Conservation (phyloP, 2,113 vertebrate species). For the Phasianus colchicus region DNA sequence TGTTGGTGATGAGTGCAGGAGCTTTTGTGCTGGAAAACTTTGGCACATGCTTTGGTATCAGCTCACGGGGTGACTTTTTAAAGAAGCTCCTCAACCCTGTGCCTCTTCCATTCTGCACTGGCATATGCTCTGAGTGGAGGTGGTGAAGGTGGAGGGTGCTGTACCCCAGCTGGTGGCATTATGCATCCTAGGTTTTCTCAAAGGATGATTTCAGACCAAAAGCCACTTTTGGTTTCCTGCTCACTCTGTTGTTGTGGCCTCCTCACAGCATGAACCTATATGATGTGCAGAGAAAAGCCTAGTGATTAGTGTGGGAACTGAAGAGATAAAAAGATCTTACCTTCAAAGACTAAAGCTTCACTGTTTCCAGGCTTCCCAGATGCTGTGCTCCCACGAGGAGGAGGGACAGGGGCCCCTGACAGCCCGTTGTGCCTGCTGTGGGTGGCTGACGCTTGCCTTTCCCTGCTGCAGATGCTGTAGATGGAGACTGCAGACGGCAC, state of each 20-base stretch:
- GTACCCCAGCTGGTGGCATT: neutral
- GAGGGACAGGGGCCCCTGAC: neutral
- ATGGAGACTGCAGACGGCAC: neutral
- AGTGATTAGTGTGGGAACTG: neutral
- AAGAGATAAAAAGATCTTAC: neutral
- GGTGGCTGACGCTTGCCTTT: neutral
- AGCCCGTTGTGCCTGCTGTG: neutral
- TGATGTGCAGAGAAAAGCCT: neutral
- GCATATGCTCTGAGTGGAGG: rapidly evolving
- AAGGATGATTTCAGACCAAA: neutral
- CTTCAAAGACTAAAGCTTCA: neutral
- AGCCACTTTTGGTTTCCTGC: neutral
- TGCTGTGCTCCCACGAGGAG: neutral
- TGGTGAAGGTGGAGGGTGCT: neutral
- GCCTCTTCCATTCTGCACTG: neutral
- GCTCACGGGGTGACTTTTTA: rapidly evolving
- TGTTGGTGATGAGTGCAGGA: neutral
- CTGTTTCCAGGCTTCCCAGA: neutral
- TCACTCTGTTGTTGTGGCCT: neutral
- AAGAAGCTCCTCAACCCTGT: neutral
- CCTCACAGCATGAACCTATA: neutral
- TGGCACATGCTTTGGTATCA: rapidly evolving
- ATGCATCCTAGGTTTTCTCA: neutral
- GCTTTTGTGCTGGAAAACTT: neutral
- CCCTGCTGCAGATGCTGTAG: neutral